A percentile compares a stretch with the other conserved stretches of the same genome.
Evolutionary conservation across 2,113 vertebrate species (phyloP).

Genomic region (Seriola quinqueradiata): DNA sequence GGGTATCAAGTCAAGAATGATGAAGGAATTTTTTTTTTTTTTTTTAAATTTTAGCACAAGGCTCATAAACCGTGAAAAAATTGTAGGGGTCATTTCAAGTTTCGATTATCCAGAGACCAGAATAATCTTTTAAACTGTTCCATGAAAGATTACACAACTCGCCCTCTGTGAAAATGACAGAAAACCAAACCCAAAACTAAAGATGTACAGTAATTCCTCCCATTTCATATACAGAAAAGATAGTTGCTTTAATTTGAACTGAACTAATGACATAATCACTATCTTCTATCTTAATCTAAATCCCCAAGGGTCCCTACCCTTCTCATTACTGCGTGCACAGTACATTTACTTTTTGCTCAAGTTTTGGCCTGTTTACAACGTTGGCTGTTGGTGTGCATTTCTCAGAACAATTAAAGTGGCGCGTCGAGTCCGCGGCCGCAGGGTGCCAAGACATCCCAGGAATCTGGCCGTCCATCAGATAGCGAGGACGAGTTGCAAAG

Average conservation of each 20-base stretch:
- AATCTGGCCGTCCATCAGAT: constrained; percentile 80
- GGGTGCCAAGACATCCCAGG: constrained; percentile 75
- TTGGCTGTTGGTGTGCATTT: constrained; percentile 62
- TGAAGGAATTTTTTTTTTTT: too few relatives aligned
- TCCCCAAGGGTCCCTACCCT: not conserved
- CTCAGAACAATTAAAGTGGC: constrained; percentile 74
- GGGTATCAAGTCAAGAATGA: too few relatives aligned
- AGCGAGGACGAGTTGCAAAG: constrained; percentile 74
- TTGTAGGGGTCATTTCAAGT: too few relatives aligned
- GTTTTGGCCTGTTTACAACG: constrained; percentile 46
- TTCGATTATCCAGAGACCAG: too few relatives aligned
- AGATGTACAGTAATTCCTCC: not conserved
- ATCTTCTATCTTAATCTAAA: not conserved
- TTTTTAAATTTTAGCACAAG: too few relatives aligned
- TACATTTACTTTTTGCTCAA: constrained; percentile 35
- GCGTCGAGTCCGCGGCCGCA: constrained; percentile 53
- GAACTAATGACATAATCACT: not conserved
- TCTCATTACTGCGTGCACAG: constrained; percentile 11
- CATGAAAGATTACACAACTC: not conserved
- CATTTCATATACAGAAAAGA: not conserved
- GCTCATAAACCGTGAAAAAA: too few relatives aligned
- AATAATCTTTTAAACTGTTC: too few relatives aligned
- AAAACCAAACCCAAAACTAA: not conserved
- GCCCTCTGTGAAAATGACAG: not conserved
- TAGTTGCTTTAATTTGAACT: not conserved